Conservation (phyloP, 2,797 vertebrate genomes). For the Tapirus indicus region DNA sequence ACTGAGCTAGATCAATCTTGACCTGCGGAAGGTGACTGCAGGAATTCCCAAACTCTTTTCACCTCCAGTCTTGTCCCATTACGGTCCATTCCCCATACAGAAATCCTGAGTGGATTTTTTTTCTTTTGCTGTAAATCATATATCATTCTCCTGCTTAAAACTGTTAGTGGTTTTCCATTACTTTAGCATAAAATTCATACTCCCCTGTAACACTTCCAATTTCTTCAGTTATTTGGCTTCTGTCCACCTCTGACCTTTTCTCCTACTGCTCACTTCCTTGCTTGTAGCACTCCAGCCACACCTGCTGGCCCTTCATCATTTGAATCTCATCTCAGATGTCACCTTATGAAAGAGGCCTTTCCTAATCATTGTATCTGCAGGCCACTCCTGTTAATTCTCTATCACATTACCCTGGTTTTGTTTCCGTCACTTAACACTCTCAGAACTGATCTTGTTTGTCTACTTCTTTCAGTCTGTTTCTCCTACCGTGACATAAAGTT, state of each 20-base stretch:
- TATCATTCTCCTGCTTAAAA: background rate
- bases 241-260: background rate
- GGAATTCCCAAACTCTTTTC: background rate
- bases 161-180: background rate
- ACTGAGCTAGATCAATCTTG: background rate
- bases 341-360: background rate
- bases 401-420: background rate
- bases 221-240: background rate
- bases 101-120: background rate
- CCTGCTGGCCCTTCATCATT: background rate
- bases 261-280: rapidly evolving
- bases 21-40: background rate
- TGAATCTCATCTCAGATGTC: background rate
- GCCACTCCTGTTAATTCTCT: background rate
- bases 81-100: background rate
- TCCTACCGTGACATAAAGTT: background rate
- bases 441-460: background rate
- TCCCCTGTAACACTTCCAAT: background rate
- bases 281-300: background rate
- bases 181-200: background rate
- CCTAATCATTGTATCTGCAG: background rate
- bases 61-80: background rate
- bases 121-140: background rate
- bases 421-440: background rate
- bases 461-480: background rate